Conservation (phyloP, 2,888 invertebrate genomes). For the Cheilosia variabilis region DNA sequence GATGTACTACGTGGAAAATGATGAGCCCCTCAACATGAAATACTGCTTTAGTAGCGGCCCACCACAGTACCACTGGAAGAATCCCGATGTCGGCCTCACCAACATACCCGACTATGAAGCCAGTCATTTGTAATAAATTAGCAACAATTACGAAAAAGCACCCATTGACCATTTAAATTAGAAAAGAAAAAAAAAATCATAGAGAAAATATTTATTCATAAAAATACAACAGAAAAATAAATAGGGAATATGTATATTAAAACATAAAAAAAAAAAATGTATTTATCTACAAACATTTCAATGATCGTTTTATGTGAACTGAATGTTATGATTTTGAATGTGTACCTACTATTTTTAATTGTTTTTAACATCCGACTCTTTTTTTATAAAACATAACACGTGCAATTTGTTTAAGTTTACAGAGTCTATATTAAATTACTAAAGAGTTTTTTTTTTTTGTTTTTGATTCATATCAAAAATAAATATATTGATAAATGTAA, state of each 20-base stretch:
- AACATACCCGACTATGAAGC: conserved; percentile 91
- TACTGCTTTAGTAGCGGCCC: conserved; percentile 94
- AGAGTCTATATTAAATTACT: conserved; percentile 40
- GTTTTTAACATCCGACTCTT: neutral
- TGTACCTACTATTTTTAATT: conserved; percentile 6
- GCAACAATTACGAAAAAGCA: conserved; percentile 11
- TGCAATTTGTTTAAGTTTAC: conserved; percentile 62
- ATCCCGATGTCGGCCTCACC: conserved; percentile 86
- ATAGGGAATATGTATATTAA: conserved; percentile 60
- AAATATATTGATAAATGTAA: conserved; percentile 20
- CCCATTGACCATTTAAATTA: conserved; percentile 54
- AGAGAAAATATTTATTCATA: conserved; percentile 46
- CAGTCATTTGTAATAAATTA: conserved; percentile 82
- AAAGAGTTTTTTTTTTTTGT: neutral
- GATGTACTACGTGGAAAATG: conserved; percentile 95
- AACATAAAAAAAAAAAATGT: conserved; percentile 16
- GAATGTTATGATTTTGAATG: conserved; percentile 55
- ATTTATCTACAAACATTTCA: conserved; percentile 47
- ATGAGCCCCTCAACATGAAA: conserved; percentile 89
- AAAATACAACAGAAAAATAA: conserved; percentile 27
- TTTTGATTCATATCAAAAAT: conserved; percentile 12
- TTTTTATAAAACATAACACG: conserved; percentile 10
- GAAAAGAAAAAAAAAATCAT: conserved; percentile 18
- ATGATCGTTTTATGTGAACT: conserved; percentile 53
- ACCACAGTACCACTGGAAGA: conserved; percentile 92